Conservation (phyloP, 2,797 vertebrate species). For the Aselliscus stoliczkanus region DNA sequence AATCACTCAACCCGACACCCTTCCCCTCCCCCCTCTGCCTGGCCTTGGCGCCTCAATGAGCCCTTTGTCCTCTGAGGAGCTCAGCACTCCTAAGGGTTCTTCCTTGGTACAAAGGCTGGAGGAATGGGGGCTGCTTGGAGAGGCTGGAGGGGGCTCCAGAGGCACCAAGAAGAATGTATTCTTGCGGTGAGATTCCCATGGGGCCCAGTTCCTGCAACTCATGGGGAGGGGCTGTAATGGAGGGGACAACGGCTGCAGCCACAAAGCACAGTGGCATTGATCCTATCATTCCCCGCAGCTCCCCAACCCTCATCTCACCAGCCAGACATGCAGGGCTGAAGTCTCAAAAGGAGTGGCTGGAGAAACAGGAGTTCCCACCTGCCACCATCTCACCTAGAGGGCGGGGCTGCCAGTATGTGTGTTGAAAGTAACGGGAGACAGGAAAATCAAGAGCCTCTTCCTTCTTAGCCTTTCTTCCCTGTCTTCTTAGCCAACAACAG, state of each 20-base stretch:
- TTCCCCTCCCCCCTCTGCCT: not conserved
- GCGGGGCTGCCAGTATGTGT: not conserved
- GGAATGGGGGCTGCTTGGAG: not conserved
- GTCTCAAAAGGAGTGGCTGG: not conserved
- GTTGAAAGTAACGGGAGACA: not conserved
- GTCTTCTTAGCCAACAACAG: not conserved
- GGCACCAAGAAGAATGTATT: not conserved
- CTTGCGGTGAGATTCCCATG: not conserved
- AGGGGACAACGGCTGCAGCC: not conserved
- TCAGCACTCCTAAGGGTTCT: not conserved
- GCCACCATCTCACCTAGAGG: not conserved
- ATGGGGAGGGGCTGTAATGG: not conserved
- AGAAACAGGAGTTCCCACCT: not conserved
- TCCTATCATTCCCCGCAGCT: fast-evolving
- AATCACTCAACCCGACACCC: not conserved
- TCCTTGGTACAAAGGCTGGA: not conserved
- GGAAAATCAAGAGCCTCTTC: not conserved
- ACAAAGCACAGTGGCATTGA: not conserved
- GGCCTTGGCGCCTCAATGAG: constrained; percentile 42
- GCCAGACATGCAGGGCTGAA: not conserved
- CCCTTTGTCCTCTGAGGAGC: not conserved
- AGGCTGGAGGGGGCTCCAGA: not conserved
- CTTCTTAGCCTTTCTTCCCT: not conserved
- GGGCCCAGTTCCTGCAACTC: not conserved
- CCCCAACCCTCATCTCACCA: not conserved